A percentile compares a stretch with the other conserved stretches of the same genome.
Evolutionary conservation across 35 echinoderm and acorn worm genomes (phyloP).

Genomic region (Hemicentrotus pulcherrimus): DNA sequence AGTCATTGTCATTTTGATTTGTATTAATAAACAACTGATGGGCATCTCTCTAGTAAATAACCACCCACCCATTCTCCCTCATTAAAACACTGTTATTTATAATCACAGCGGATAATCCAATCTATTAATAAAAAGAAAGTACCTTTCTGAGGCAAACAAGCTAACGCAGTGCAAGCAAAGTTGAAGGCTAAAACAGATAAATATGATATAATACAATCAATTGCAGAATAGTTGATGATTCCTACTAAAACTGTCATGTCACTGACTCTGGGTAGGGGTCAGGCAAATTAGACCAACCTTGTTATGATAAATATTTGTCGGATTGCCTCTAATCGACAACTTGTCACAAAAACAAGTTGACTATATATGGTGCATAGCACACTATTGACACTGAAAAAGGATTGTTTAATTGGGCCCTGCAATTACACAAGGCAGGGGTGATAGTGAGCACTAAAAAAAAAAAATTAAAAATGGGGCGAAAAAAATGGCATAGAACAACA

Average conservation of each 20-base stretch:
- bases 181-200: background rate
- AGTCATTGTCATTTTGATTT: background rate
- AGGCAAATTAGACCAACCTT: background rate
- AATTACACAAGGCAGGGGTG: too few relatives aligned
- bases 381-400: too few relatives aligned
- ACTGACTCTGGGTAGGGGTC: background rate
- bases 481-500: too few relatives aligned
- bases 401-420: too few relatives aligned
- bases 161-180: background rate
- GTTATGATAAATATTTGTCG: too few relatives aligned
- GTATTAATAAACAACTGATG: background rate
- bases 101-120: background rate
- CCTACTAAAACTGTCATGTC: background rate
- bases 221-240: background rate
- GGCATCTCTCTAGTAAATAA: background rate
- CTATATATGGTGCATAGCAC: too few relatives aligned
- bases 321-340: too few relatives aligned
- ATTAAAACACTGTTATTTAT: background rate
- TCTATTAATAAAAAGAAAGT: background rate
- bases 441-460: too few relatives aligned
- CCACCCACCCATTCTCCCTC: background rate
- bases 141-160: background rate
- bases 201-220: background rate
- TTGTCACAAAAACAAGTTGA: too few relatives aligned
- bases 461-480: too few relatives aligned